A percentile compares a stretch with the other conserved stretches of the same genome.
phyloP scores from a whole-genome alignment of 2,797 vertebrate species.

The Iguana delicatissima region DNA sequence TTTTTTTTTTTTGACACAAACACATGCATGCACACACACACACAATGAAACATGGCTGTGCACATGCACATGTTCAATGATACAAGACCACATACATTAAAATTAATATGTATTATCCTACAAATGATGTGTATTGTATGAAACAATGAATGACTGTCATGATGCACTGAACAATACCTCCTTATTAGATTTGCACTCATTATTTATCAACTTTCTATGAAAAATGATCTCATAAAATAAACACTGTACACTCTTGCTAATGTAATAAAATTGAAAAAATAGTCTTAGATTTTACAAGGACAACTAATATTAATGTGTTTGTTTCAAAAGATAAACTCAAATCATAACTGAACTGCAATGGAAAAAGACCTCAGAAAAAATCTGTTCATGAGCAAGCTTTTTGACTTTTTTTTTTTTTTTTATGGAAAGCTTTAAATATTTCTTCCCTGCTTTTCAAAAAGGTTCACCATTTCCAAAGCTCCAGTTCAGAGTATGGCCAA shows the following conservation, averaged over 20 bases:
- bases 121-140: neutral
- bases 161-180: neutral
- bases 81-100: neutral
- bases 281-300: conserved; percentile 52
- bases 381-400: neutral
- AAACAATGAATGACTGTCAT: neutral
- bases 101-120: neutral
- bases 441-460: neutral
- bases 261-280: neutral
- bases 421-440: neutral
- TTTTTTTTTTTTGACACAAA: neutral
- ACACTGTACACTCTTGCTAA: neutral
- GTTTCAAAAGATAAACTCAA: neutral
- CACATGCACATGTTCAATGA: neutral
- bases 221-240: conserved; percentile 30
- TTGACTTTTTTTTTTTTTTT: too few relatives aligned
- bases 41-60: neutral
- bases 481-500: neutral
- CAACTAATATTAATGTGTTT: neutral
- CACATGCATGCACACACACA: neutral
- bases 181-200: neutral
- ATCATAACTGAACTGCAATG: neutral
- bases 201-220: conserved; percentile 25
- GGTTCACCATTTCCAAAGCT: neutral
- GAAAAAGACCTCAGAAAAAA: neutral